These are phyloP conservation scores for Pseudorectes ferrugineus DNA, from an alignment of 2,113 vertebrate species.

Conservation along the genomic window DNA sequence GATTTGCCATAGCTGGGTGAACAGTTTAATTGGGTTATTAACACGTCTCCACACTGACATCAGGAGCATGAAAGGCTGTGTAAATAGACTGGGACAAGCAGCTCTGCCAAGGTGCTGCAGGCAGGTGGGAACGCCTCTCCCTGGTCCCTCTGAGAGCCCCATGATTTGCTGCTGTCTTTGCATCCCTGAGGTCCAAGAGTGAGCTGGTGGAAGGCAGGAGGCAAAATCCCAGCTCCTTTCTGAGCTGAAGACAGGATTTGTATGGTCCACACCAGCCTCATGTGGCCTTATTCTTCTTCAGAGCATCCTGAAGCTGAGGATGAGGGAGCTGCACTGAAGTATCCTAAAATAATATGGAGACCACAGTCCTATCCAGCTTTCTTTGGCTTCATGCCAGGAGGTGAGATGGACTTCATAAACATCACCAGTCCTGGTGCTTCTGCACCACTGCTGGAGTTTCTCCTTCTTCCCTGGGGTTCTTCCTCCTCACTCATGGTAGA, in stretches of 20 bases:
- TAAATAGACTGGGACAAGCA: neutral
- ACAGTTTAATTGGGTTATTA: constrained; percentile 51
- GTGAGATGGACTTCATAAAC: neutral
- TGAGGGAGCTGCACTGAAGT: neutral
- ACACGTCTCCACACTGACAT: constrained; percentile 36
- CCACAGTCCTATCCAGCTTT: fast-evolving
- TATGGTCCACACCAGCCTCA: neutral
- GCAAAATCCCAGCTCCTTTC: neutral
- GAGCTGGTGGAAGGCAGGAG: neutral
- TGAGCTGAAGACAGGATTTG: neutral
- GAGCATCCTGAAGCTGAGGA: neutral
- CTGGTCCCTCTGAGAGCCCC: fast-evolving
- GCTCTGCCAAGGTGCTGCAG: neutral
- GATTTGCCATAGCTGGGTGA: constrained; percentile 36
- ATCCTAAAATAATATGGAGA: neutral
- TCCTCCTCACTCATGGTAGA: neutral
- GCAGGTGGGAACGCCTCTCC: neutral
- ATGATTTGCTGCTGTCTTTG: fast-evolving
- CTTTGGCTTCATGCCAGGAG: neutral
- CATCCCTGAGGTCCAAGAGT: neutral
- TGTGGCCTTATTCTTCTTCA: neutral
- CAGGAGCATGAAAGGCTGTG: neutral
- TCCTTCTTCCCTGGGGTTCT: neutral
- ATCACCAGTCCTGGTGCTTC: neutral
- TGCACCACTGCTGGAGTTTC: neutral